phyloP scores from a whole-genome alignment of 2,888 invertebrate genomes.

The Axea sp. region DNA sequence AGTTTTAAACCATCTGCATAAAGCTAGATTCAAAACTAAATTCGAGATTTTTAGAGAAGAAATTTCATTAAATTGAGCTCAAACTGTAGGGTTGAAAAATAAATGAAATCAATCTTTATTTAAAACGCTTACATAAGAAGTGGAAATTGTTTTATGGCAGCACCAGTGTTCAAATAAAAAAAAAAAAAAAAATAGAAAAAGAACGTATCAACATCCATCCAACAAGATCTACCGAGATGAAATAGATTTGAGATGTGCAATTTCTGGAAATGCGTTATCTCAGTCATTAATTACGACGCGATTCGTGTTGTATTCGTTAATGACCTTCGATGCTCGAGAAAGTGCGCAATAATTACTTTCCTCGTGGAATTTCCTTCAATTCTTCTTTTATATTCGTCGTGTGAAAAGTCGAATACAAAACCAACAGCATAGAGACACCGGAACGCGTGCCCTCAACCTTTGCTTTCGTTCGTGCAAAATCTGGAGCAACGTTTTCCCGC shows the following conservation, averaged over 20 bases:
- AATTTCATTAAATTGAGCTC: too few species aligned
- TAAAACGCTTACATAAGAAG: too few species aligned
- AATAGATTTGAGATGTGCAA: background rate
- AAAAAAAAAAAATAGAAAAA: too few species aligned
- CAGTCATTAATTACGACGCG: constrained; percentile 43
- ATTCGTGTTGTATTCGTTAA: constrained; percentile 69
- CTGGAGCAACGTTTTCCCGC: constrained; percentile 56
- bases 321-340: constrained; percentile 75
- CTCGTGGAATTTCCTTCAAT: constrained; percentile 67
- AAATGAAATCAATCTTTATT: too few species aligned
- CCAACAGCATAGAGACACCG: constrained; percentile 60
- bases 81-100: too few species aligned
- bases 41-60: too few species aligned
- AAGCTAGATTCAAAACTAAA: too few species aligned
- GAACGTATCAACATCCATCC: too few species aligned
- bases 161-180: too few species aligned
- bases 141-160: too few species aligned
- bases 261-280: constrained; percentile 25
- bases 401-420: constrained; percentile 62
- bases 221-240: background rate
- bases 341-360: constrained; percentile 75
- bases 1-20: too few species aligned
- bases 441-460: constrained; percentile 64
- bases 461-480: constrained; percentile 64
- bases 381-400: constrained; percentile 62